Base-by-base conservation (phyloP, 2,113 vertebrate genomes). In the Festucalex cinctus region DNA sequence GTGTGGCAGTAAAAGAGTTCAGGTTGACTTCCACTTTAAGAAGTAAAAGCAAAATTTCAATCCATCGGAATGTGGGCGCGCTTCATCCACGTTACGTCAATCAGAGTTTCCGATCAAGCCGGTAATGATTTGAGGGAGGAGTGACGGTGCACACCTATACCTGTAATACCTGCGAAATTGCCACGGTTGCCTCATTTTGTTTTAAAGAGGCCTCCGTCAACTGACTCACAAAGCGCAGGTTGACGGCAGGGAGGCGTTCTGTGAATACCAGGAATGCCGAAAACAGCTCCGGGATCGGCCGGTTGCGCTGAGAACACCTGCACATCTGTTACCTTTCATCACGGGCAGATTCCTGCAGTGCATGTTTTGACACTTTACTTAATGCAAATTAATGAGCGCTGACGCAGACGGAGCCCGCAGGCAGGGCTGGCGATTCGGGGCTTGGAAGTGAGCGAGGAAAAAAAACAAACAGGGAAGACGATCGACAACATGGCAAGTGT, bases 311-410 rank as follows among this genome's bases (percentile, higher is more conserved):
- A 76, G 75, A 84, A 88, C 91, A 91, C 88, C 89, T 92, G 90
- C 70, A 17, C 66, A 81, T 83, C 82, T 73, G 51, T 75, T 64
- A 73, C 81, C 86, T 90, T 87, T 91, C 88, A 86, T 87, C 85
- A 78, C 62, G 65, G 70, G 76, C 75, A 78, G 88, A 90, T 89
- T 91, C 88, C 88, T 85, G 79, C 66, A 44, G 80, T 83, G 83
- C 83, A 75, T 91, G 90, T 92, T 92, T 90, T 92, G 89, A 92
- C 91, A 92, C 86, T 89, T 90, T 86, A 75, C 81, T 88, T 91
- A 89, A 89, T 90, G 89, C 88, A 90, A 90, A 91, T 91, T 86
- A 91, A 91, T 89, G 88, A 89, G 85, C 51, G 76, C 85, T 90
- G 90, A 91, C 81, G 83, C 88, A 90, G 90, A 89, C 82, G 44